These are phyloP conservation scores for Clarias gariepinus DNA, from an alignment of 2,113 vertebrate genomes.

Conservation along the genomic window DNA sequence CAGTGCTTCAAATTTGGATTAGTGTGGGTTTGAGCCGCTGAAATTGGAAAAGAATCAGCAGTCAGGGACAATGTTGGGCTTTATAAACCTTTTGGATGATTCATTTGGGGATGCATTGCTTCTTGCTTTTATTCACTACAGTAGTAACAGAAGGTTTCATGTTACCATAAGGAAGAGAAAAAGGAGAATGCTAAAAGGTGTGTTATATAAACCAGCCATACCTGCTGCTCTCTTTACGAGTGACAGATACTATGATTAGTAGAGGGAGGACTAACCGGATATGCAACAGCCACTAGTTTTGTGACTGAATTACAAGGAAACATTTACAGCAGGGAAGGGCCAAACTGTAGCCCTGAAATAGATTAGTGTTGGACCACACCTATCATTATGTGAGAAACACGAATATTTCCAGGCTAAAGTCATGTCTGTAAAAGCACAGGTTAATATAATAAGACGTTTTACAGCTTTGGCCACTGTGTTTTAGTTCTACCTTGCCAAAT, in stretches of 20 bases:
- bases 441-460: not conserved
- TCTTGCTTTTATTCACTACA: conserved; percentile 5
- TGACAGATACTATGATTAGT: conserved; percentile 59
- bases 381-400: conserved; percentile 1
- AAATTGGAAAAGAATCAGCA: conserved; percentile 4
- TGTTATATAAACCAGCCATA: conserved; percentile 70
- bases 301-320: conserved; percentile 24
- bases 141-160: conserved; percentile 30
- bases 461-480: conserved; percentile 8
- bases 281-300: conserved; percentile 33
- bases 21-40: no score
- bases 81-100: not conserved
- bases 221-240: conserved; percentile 65
- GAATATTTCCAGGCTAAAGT: conserved; percentile 25
- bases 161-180: conserved; percentile 6
- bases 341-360: conserved; percentile 46
- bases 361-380: conserved; percentile 38
- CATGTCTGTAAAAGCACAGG: not conserved
- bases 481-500: not conserved
- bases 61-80: not conserved
- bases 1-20: not conserved
- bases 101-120: not conserved
- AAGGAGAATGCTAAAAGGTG: conserved; percentile 54
- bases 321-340: conserved; percentile 41
- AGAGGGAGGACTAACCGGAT: conserved; percentile 47